These are phyloP conservation scores for Babylonia areolata DNA, from an alignment of 1,140 invertebrate species.

Conservation along the genomic window DNA sequence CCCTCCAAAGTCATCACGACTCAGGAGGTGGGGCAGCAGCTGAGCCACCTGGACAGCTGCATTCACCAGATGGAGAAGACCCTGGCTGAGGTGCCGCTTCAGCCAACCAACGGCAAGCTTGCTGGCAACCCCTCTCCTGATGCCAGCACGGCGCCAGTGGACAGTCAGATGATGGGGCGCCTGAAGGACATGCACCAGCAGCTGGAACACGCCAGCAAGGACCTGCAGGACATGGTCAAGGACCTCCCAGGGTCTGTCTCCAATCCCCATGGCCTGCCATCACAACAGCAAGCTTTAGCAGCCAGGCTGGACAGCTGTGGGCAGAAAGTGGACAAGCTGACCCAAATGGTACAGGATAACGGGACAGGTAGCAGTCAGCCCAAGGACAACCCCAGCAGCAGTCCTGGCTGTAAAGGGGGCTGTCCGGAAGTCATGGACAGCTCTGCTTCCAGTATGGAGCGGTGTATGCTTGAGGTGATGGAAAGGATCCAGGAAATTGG, in stretches of 20 bases:
- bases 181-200: conserved; percentile 65
- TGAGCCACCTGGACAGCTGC: conserved; percentile 59
- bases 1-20: conserved; percentile 31
- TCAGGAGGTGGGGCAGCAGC: conserved; percentile 59
- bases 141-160: conserved; percentile 27
- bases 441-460: conserved; percentile 57
- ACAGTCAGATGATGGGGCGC: conserved; percentile 50
- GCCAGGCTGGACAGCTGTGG: conserved; percentile 40
- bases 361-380: neutral
- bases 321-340: conserved; percentile 53
- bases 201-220: conserved; percentile 55
- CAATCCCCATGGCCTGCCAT: neutral
- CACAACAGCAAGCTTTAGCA: conserved; percentile 13
- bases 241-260: conserved; percentile 45
- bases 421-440: conserved; percentile 21
- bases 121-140: neutral
- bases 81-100: conserved; percentile 28
- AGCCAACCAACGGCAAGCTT: conserved; percentile 3
- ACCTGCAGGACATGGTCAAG: conserved; percentile 58
- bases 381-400: neutral
- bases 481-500: conserved; percentile 58
- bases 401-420: neutral
- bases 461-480: conserved; percentile 61
- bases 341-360: conserved; percentile 36
- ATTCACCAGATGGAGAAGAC: conserved; percentile 60